phyloP scores from a whole-genome alignment of 2,113 vertebrate genomes.

The Aptenodytes patagonicus region DNA sequence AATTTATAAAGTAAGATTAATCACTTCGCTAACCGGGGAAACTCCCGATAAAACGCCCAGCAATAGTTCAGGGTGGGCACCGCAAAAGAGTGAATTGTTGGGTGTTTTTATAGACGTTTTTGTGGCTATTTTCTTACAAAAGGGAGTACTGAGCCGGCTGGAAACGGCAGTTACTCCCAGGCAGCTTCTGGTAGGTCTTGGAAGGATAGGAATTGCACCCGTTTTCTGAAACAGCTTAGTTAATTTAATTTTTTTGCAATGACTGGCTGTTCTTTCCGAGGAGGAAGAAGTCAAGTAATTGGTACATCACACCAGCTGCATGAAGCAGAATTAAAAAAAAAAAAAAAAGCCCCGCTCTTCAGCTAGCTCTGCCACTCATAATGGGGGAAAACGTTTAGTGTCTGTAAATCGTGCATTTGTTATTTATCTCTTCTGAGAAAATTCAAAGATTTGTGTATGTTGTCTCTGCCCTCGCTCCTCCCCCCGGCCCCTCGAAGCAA shows the following conservation, averaged over 20 bases:
- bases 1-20: slow-evolving; percentile 70
- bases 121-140: not conserved
- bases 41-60: too few relatives aligned
- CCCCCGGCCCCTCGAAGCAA: rapidly evolving
- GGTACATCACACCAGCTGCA: not conserved
- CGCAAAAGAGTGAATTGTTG: rapidly evolving
- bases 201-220: not conserved
- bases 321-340: not conserved
- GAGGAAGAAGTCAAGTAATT: not conserved
- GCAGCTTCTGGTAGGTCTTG: not conserved
- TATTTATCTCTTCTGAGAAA: not conserved
- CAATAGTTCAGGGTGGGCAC: not conserved
- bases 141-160: not conserved
- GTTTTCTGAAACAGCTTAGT: not conserved
- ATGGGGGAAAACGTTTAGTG: not conserved
- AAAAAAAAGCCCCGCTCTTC: not conserved
- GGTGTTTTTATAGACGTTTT: not conserved
- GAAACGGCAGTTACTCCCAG: not conserved
- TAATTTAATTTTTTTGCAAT: not conserved
- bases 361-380: rapidly evolving
- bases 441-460: not conserved
- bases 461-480: not conserved
- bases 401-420: not conserved
- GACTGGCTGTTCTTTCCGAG: not conserved
- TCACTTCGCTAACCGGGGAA: not conserved